phyloP scores from a whole-genome alignment of 2,888 invertebrate species.

The Anorthoa munda region DNA sequence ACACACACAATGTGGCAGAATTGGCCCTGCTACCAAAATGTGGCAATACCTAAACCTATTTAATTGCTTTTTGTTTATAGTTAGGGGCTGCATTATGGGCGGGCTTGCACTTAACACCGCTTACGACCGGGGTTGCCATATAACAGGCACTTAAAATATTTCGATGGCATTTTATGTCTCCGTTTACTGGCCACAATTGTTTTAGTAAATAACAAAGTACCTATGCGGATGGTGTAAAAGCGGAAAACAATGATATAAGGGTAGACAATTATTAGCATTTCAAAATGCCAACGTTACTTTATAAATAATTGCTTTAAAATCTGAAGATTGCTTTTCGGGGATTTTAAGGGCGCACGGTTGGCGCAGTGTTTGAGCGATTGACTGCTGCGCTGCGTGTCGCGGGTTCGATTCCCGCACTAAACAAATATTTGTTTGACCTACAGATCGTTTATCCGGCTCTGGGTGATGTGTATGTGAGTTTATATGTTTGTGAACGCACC shows the following conservation, averaged over 20 bases:
- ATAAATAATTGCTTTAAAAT: not conserved
- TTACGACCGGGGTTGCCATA: slow-evolving; percentile 55
- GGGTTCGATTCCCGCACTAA: too few relatives aligned
- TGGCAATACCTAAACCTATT: slow-evolving; percentile 29
- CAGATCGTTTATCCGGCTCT: too few relatives aligned
- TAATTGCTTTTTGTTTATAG: slow-evolving; percentile 48
- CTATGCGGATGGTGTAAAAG: not conserved
- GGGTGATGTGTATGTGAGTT: too few relatives aligned
- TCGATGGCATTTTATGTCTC: slow-evolving; percentile 38
- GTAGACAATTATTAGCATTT: not conserved
- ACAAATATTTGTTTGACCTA: too few relatives aligned
- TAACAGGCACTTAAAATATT: slow-evolving; percentile 57
- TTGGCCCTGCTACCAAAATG: not conserved
- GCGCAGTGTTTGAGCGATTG: too few relatives aligned
- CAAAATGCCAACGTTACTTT: not conserved
- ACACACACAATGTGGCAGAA: too few relatives aligned
- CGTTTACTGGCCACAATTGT: slow-evolving; percentile 47
- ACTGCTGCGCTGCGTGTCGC: too few relatives aligned
- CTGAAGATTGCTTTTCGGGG: too few relatives aligned
- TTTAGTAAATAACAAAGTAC: slow-evolving; percentile 27
- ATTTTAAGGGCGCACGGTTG: too few relatives aligned
- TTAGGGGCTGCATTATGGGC: slow-evolving; percentile 26
- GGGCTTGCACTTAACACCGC: slow-evolving; percentile 45
- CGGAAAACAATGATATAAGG: too few relatives aligned
- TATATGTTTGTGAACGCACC: too few relatives aligned